phyloP scores from a whole-genome alignment of 2,888 invertebrate species.

The Odontocerum albicorne region DNA sequence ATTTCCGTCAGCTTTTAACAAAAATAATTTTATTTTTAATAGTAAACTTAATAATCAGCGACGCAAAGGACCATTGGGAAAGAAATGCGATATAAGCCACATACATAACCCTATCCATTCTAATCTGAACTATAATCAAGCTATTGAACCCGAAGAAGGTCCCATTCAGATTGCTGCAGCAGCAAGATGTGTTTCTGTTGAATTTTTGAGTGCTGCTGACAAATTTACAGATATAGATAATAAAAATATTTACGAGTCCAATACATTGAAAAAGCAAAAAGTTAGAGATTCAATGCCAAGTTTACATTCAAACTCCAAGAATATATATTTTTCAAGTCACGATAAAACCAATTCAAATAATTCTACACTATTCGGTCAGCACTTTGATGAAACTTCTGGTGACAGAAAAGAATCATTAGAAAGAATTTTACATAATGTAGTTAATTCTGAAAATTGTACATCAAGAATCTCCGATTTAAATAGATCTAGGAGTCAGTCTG shows the following conservation, averaged over 20 bases:
- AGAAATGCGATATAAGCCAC: conserved; percentile 69
- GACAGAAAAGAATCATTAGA: conserved; percentile 28
- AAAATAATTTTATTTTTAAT: conserved; percentile 56
- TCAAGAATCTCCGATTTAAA: conserved; percentile 58
- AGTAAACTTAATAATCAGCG: conserved; percentile 73
- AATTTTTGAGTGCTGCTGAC: conserved; percentile 66
- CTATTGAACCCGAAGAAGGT: conserved; percentile 44
- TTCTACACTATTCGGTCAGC: conserved; percentile 17
- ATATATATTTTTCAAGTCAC: conserved; percentile 37
- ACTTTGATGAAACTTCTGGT: conserved; percentile 11
- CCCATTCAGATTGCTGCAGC: conserved; percentile 58
- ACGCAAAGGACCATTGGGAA: conserved; percentile 61
- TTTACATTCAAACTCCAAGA: conserved; percentile 54
- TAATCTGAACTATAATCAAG: conserved; percentile 41
- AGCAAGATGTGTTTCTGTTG: conserved; percentile 65
- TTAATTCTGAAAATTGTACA: conserved; percentile 50
- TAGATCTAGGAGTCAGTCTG: conserved; percentile 36
- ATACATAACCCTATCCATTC: conserved; percentile 71
- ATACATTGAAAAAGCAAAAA: conserved; percentile 62
- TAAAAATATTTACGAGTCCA: conserved; percentile 73
- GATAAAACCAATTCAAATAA: conserved; percentile 22
- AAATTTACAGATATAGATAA: conserved; percentile 68
- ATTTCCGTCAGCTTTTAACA: conserved; percentile 43
- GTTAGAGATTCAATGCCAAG: conserved; percentile 55
- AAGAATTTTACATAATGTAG: conserved; percentile 28